Evolutionary conservation across 2,888 invertebrate genomes (phyloP).

Genomic region (Cataglyphis albicans): DNA sequence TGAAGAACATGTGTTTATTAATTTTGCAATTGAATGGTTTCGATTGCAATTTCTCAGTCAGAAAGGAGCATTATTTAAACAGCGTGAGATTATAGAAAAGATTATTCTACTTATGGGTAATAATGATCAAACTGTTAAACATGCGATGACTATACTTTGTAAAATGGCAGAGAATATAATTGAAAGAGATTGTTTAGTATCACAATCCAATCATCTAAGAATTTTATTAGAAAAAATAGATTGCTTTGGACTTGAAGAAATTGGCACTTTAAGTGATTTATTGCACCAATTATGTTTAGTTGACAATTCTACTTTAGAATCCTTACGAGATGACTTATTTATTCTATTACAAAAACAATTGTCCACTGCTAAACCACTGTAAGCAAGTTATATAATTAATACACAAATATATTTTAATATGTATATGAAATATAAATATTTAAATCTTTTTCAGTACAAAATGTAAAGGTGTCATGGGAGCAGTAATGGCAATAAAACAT

Average conservation of each 20-base stretch:
- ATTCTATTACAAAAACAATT: conserved; percentile 95
- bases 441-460: conserved; percentile 86
- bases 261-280: conserved; percentile 92
- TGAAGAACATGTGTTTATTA: conserved; percentile 77
- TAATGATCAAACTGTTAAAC: conserved; percentile 81
- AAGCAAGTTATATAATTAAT: conserved; percentile 69
- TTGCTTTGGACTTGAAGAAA: conserved; percentile 91
- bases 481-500: conserved; percentile 92
- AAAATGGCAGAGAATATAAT: conserved; percentile 78
- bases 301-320: conserved; percentile 85
- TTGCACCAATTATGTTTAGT: conserved; percentile 89
- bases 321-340: conserved; percentile 92
- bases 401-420: conserved; percentile 15
- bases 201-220: conserved; percentile 89
- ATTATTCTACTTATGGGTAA: conserved; percentile 81
- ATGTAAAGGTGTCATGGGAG: conserved; percentile 92
- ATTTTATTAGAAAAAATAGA: conserved; percentile 92
- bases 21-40: conserved; percentile 83
- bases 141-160: conserved; percentile 78
- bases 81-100: conserved; percentile 81
- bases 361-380: conserved; percentile 88
- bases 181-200: conserved; percentile 85
- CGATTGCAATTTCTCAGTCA: conserved; percentile 80
- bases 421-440: not conserved
- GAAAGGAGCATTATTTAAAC: conserved; percentile 77